Conservation (phyloP, 1,140 invertebrate genomes). For the Zeugodacus cucurbitae region DNA sequence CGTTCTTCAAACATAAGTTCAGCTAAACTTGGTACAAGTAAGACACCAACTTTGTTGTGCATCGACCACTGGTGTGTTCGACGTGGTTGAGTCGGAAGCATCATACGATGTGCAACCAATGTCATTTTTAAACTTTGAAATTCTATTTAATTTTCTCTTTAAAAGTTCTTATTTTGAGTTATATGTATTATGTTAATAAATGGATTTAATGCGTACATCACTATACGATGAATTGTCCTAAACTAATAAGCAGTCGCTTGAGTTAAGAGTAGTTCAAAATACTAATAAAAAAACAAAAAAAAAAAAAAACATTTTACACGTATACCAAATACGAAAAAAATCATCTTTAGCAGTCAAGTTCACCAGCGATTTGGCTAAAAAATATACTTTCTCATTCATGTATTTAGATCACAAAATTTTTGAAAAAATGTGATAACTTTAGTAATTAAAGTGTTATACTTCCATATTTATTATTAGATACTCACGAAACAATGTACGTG, state of each 20-base stretch:
- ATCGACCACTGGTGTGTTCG: conserved; percentile 53
- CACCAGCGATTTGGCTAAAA: no score
- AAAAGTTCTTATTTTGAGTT: background rate
- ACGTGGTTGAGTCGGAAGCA: conserved; percentile 54
- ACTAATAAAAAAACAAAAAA: no score
- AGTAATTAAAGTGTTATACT: no score
- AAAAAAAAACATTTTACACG: no score
- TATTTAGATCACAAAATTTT: no score
- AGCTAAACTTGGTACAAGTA: conserved; percentile 41
- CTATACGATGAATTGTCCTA: background rate
- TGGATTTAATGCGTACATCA: background rate
- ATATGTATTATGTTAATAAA: background rate
- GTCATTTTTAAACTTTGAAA: conserved; percentile 51
- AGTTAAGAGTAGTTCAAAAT: background rate
- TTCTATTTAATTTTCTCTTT: background rate
- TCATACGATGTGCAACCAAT: conserved; percentile 62
- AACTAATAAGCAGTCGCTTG: background rate
- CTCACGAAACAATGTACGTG: no score
- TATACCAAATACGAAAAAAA: no score
- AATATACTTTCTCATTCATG: no score
- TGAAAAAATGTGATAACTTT: no score
- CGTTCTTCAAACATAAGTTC: background rate
- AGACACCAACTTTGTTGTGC: conserved; percentile 59
- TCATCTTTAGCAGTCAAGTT: background rate
- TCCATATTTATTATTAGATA: no score